Evolutionary conservation across 2,113 vertebrate species (phyloP).

Genomic region (Furnarius figulus): DNA sequence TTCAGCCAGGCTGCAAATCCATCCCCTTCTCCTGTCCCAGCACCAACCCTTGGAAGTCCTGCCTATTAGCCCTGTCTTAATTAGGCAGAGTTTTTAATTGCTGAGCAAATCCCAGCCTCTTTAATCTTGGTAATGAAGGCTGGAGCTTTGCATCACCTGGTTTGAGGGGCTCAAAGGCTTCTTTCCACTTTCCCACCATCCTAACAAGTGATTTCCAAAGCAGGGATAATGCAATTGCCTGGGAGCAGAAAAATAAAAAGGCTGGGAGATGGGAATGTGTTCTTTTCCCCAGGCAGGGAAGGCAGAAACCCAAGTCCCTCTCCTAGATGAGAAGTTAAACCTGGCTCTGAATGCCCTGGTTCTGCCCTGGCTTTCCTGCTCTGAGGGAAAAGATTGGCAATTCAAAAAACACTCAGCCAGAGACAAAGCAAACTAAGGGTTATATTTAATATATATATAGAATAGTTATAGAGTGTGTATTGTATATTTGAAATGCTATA

Average conservation of each 20-base stretch:
- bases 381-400: fast-evolving
- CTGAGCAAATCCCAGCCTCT: constrained; percentile 5
- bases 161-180: neutral
- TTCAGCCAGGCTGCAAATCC: neutral
- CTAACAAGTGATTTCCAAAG: neutral
- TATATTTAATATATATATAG: fast-evolving
- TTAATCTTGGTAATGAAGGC: constrained; percentile 23
- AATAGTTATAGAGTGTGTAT: no score
- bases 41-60: neutral
- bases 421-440: neutral
- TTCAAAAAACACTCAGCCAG: neutral
- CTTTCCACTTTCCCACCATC: constrained; percentile 5
- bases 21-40: neutral
- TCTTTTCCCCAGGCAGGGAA: neutral
- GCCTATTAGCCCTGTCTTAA: constrained; percentile 8
- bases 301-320: neutral
- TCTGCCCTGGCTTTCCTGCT: neutral
- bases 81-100: constrained; percentile 49
- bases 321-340: neutral
- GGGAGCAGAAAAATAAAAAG: neutral
- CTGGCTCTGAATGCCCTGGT: neutral
- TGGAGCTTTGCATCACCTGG: constrained; percentile 19
- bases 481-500: neutral
- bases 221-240: neutral
- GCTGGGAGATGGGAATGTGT: neutral